Percentiles rank a stretch among this genome's conserved stretches.
These are phyloP conservation scores for Garrulus glandarius DNA, from an alignment of 2,797 vertebrate genomes.

Conservation along the genomic window DNA sequence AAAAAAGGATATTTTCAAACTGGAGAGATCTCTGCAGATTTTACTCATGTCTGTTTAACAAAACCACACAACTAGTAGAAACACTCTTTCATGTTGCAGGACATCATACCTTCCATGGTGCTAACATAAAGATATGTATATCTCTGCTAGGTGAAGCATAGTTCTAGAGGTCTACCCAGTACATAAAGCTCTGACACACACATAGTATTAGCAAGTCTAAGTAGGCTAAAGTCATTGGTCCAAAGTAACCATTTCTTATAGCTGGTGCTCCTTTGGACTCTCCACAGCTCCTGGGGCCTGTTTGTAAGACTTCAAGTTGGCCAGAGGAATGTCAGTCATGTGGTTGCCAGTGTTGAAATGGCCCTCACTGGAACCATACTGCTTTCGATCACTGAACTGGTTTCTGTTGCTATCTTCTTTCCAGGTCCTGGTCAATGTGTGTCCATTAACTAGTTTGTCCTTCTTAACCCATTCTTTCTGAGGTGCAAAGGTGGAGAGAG, in stretches of 20 bases:
- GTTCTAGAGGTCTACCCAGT: conserved; percentile 88
- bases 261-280: conserved; percentile 96
- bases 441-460: conserved; percentile 97
- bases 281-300: conserved; percentile 84
- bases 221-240: conserved; percentile 76
- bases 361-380: conserved; percentile 89
- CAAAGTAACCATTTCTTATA: conserved; percentile 84
- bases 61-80: conserved; percentile 74
- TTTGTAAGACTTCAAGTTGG: conserved; percentile 96
- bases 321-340: conserved; percentile 95
- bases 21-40: conserved; percentile 69
- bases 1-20: conserved; percentile 65
- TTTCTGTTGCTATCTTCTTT: conserved; percentile 93
- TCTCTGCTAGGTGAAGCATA: conserved; percentile 86
- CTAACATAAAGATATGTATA: conserved; percentile 83
- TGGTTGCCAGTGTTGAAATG: conserved; percentile 89
- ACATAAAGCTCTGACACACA: conserved; percentile 87
- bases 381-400: conserved; percentile 94
- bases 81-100: conserved; percentile 68
- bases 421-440: conserved; percentile 95
- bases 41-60: conserved; percentile 71
- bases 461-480: conserved; percentile 97
- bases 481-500: conserved; percentile 89
- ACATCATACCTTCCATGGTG: conserved; percentile 72
- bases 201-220: conserved; percentile 87